Conservation (phyloP, 2,113 vertebrate species). For the Camelus dromedarius region DNA sequence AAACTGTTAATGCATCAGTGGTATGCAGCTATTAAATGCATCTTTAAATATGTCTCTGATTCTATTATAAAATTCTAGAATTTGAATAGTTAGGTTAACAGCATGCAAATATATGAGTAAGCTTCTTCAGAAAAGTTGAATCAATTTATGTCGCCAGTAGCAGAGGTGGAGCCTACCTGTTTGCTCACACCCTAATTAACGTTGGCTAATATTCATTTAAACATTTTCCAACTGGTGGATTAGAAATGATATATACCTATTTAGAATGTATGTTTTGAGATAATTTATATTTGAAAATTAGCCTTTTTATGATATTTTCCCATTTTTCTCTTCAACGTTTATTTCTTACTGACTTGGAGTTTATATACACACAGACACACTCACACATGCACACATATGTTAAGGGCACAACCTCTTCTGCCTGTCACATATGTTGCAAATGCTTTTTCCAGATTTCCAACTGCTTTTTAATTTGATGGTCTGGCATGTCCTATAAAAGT, state of each 20-base stretch:
- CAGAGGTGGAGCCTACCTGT: neutral
- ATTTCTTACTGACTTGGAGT: neutral
- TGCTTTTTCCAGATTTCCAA: neutral
- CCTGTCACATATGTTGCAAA: neutral
- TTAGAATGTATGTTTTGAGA: neutral
- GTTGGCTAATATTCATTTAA: neutral
- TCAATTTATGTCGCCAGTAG: neutral
- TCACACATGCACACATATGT: neutral
- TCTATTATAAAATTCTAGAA: neutral
- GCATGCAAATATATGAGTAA: neutral
- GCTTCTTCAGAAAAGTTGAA: neutral
- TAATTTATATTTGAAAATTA: neutral
- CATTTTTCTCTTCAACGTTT: neutral
- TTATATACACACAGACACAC: neutral
- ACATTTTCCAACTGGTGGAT: neutral
- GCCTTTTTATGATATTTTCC: neutral
- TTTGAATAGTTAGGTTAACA: neutral
- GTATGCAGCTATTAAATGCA: neutral
- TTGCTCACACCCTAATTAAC: neutral
- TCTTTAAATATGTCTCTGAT: neutral
- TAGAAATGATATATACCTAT: neutral
- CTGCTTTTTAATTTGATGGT: neutral
- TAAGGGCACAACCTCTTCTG: neutral
- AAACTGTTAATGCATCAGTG: neutral
- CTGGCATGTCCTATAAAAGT: neutral